A percentile compares a stretch with the other conserved stretches of the same genome.
Conservation (phyloP, 2,888 invertebrate genomes). For the Oscheius sp. region DNA sequence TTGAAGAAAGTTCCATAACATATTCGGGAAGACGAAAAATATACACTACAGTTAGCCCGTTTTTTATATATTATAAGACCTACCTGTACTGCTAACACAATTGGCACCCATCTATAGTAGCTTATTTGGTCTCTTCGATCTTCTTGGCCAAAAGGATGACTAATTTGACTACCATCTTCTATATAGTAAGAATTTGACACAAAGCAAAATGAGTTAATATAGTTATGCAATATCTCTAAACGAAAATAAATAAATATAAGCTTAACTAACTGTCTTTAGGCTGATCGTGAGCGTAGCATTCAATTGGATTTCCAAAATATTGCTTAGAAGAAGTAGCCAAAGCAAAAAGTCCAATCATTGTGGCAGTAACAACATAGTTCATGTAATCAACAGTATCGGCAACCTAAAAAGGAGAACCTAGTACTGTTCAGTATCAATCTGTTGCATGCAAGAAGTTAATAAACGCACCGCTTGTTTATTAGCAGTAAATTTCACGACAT, state of each 20-base stretch:
- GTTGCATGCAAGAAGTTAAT: too few relatives aligned
- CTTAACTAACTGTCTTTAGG: too few relatives aligned
- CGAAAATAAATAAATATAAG: background rate
- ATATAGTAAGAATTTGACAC: conserved; percentile 60
- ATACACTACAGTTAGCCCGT: too few relatives aligned
- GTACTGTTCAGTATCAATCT: too few relatives aligned
- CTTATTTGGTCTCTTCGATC: conserved; percentile 51
- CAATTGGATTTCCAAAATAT: conserved; percentile 73
- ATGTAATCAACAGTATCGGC: conserved; percentile 73
- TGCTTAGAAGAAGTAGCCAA: conserved; percentile 73
- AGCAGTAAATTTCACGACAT: too few relatives aligned
- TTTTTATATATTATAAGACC: too few relatives aligned
- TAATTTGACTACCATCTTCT: too few relatives aligned
- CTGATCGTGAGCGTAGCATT: too few relatives aligned
- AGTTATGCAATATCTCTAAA: conserved; percentile 50
- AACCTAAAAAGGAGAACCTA: too few relatives aligned
- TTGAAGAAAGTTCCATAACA: conserved; percentile 70
- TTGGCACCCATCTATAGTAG: conserved; percentile 64
- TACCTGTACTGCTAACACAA: conserved; percentile 69
- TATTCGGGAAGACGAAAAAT: conserved; percentile 72
- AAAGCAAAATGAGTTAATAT: conserved; percentile 60
- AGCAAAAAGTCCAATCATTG: conserved; percentile 71
- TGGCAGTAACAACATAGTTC: conserved; percentile 72
- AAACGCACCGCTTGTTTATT: too few relatives aligned
- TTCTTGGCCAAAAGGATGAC: conserved; percentile 41